phyloP scores from a whole-genome alignment of 1,140 invertebrate species.

The Drosophila ohnishii region DNA sequence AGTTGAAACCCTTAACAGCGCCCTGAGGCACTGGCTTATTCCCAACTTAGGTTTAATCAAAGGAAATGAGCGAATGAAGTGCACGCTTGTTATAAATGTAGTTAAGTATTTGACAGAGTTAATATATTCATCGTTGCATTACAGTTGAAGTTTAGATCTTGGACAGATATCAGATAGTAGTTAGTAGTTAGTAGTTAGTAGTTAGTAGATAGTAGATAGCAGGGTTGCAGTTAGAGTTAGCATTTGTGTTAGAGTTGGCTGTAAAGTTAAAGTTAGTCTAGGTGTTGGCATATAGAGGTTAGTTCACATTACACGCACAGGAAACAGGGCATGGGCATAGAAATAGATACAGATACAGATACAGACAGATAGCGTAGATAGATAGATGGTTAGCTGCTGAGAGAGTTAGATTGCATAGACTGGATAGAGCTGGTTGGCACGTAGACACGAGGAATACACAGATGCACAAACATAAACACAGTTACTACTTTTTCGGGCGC shows the following conservation, averaged over 20 bases:
- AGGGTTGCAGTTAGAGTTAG: conserved; percentile 44
- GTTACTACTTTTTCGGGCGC: conserved; percentile 61
- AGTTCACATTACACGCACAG: conserved; percentile 61
- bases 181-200: conserved; percentile 4
- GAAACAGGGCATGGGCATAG: conserved; percentile 47
- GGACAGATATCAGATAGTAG: conserved; percentile 16
- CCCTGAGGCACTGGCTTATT: background rate
- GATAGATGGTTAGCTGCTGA: conserved; percentile 54
- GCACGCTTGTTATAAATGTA: conserved; percentile 35
- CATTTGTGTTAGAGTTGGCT: conserved; percentile 48
- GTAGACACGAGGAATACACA: conserved; percentile 54
- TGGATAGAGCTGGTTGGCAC: conserved; percentile 39
- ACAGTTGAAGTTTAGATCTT: conserved; percentile 34
- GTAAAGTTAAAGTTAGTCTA: conserved; percentile 35
- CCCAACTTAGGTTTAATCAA: conserved; percentile 21
- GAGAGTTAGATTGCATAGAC: conserved; percentile 27
- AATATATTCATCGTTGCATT: conserved; percentile 54
- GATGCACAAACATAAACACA: conserved; percentile 54
- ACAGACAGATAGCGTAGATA: conserved; percentile 47
- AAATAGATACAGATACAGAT: conserved; percentile 29
- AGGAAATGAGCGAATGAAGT: conserved; percentile 52
- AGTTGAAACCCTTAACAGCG: background rate
- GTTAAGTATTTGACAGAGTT: conserved; percentile 22
- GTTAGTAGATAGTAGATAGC: conserved; percentile 12
- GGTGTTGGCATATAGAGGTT: conserved; percentile 25